These are phyloP conservation scores for Trogon surrucura DNA, from an alignment of 2,113 vertebrate species.

Conservation along the genomic window DNA sequence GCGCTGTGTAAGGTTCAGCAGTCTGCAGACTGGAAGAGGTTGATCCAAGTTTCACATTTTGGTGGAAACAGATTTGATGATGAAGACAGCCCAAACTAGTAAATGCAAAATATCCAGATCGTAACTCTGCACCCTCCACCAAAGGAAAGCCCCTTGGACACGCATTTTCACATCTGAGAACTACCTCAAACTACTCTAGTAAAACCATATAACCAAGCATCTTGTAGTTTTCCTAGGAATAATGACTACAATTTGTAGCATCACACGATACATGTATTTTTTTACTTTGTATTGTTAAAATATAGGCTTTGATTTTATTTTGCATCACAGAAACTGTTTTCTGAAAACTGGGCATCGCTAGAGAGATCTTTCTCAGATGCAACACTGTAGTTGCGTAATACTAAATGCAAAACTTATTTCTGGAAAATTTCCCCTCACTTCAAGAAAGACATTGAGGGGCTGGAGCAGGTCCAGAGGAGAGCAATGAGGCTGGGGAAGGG, in stretches of 20 bases:
- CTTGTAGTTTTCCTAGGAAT: not conserved
- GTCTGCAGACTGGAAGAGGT: too few species aligned
- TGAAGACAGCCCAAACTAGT: not conserved
- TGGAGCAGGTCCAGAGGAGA: too few species aligned
- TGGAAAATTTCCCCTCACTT: not conserved
- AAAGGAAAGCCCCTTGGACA: too few species aligned
- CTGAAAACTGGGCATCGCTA: not conserved
- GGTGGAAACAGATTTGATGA: not conserved
- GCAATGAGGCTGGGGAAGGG: too few species aligned
- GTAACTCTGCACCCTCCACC: not conserved
- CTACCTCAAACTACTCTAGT: not conserved
- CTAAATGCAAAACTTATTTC: not conserved
- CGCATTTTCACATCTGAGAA: not conserved
- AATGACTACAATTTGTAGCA: not conserved
- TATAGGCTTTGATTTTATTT: not conserved
- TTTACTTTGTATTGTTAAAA: not conserved
- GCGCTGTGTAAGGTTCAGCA: not conserved
- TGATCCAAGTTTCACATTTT: not conserved
- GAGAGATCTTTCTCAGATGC: not conserved
- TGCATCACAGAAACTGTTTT: too few species aligned
- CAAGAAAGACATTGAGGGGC: too few species aligned
- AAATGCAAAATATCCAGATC: not conserved
- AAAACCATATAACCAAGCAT: rapidly evolving
- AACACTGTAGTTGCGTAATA: not conserved
- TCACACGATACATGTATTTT: not conserved